Conservation (phyloP, 2,113 vertebrate species). For the Xyliphius kryptos region DNA sequence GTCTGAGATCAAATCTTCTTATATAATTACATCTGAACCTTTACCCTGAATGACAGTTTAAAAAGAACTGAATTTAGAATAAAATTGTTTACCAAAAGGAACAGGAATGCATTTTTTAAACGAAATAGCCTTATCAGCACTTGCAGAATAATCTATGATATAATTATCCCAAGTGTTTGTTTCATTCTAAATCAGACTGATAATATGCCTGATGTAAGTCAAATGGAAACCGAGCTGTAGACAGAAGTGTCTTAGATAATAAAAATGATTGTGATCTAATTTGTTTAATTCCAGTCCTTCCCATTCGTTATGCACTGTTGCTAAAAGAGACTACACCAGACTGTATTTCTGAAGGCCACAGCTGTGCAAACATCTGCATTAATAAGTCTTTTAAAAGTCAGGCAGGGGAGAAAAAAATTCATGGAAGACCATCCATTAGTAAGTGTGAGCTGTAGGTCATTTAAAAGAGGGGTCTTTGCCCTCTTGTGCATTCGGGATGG, state of each 20-base stretch:
- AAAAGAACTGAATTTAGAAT: not conserved
- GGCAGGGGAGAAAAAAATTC: constrained; percentile 38
- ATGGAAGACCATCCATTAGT: constrained; percentile 47
- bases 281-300: constrained; percentile 34
- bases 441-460: constrained; percentile 33
- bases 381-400: constrained; percentile 48
- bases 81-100: not conserved
- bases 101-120: not conserved
- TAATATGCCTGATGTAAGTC: constrained; percentile 4
- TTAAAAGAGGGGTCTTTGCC: constrained; percentile 33
- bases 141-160: not conserved
- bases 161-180: not conserved
- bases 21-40: not conserved
- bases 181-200: constrained; percentile 1
- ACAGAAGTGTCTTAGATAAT: constrained; percentile 22
- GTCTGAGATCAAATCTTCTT: not conserved
- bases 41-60: not conserved
- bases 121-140: not conserved
- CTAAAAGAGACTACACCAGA: constrained; percentile 43
- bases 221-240: constrained; percentile 5
- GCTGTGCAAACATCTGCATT: constrained; percentile 64
- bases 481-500: constrained; percentile 35
- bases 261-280: constrained; percentile 34
- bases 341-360: constrained; percentile 47
- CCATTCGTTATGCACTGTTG: constrained; percentile 40